Evolutionary conservation across 2,797 vertebrate species (phyloP).

Genomic region (Denticeps clupeoides): DNA sequence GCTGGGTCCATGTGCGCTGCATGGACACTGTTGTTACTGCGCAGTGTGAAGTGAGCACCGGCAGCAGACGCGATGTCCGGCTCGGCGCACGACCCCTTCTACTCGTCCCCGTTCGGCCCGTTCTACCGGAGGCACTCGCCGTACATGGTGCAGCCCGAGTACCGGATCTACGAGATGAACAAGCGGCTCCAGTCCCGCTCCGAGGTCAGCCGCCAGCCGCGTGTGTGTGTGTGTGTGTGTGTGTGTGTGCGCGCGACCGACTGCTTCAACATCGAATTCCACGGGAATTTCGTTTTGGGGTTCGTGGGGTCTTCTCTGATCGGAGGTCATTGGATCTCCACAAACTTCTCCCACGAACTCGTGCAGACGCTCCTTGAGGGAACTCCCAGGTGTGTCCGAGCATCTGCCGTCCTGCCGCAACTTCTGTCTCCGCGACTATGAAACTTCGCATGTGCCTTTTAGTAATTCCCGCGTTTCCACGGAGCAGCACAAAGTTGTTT

Average conservation of each 20-base stretch:
- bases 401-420: no score
- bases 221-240: not conserved
- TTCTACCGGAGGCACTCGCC: constrained; percentile 87
- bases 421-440: no score
- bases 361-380: no score
- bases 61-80: constrained; percentile 28
- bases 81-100: constrained; percentile 29
- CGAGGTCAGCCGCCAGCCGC: constrained; percentile 63
- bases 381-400: no score
- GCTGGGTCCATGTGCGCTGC: constrained; percentile 31
- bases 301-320: no score
- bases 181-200: constrained; percentile 97
- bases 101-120: constrained; percentile 30
- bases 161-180: constrained; percentile 98
- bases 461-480: no score
- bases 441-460: no score
- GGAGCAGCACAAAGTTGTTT: no score
- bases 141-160: constrained; percentile 96
- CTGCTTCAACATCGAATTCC: no score
- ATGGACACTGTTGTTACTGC: constrained; percentile 24
- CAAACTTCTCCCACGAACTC: no score
- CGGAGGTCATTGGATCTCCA: no score
- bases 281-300: no score
- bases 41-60: constrained; percentile 18
- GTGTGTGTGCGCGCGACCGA: not conserved